Evolutionary conservation across 2,888 invertebrate genomes (phyloP).

Genomic region (Pogonocherus hispidulus): DNA sequence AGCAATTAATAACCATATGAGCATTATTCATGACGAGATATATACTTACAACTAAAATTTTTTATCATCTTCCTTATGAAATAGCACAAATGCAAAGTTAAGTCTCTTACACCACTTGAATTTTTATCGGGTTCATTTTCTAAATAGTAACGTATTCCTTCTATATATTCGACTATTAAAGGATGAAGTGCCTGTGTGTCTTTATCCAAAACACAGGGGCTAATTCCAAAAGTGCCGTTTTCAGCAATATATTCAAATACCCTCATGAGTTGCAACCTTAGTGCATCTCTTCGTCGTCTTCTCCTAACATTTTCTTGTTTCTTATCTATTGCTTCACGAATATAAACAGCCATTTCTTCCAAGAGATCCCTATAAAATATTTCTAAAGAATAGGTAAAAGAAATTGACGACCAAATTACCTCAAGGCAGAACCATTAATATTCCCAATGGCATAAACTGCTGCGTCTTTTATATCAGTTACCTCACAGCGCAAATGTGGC

Average conservation of each 20-base stretch:
- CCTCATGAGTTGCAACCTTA: constrained; percentile 91
- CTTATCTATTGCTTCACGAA: constrained; percentile 96
- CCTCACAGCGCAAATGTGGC: constrained; percentile 93
- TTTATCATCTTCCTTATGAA: constrained; percentile 94
- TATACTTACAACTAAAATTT: constrained; percentile 87
- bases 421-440: constrained; percentile 94
- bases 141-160: constrained; percentile 91
- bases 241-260: constrained; percentile 94
- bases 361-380: constrained; percentile 85
- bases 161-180: constrained; percentile 93
- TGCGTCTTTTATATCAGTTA: constrained; percentile 93
- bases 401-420: constrained; percentile 72
- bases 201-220: constrained; percentile 86
- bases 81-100: constrained; percentile 93
- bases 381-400: constrained; percentile 24
- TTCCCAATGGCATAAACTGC: constrained; percentile 95
- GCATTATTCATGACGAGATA: neutral
- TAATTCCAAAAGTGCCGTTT: constrained; percentile 89
- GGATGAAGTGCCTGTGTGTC: constrained; percentile 83
- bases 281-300: constrained; percentile 89
- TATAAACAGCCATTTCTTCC: constrained; percentile 92
- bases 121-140: constrained; percentile 97
- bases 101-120: constrained; percentile 87
- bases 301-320: constrained; percentile 98
- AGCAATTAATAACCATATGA: too few relatives aligned